Percentiles rank a stretch among this genome's conserved stretches.
These are phyloP conservation scores for Aleiodes alternator DNA, from an alignment of 2,888 invertebrate genomes.

Conservation along the genomic window DNA sequence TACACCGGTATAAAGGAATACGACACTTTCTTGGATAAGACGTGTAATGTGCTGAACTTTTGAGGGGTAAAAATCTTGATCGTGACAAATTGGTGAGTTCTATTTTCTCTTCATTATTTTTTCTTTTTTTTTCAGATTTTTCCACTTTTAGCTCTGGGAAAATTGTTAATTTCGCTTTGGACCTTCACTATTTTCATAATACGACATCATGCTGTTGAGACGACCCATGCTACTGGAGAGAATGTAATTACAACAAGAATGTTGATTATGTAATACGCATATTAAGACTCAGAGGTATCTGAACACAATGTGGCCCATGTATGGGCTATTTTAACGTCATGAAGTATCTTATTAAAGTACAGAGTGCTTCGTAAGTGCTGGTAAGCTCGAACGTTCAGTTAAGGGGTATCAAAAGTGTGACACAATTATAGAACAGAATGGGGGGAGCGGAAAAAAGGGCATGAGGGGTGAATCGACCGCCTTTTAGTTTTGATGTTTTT, in stretches of 20 bases:
- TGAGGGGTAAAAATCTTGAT: not conserved
- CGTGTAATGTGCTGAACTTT: slow-evolving; percentile 27
- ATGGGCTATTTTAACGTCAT: not conserved
- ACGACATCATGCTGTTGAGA: slow-evolving; percentile 27
- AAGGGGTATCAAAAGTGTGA: not conserved
- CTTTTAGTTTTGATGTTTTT: too few species aligned
- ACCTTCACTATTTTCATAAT: too few species aligned
- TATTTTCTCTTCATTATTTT: not conserved
- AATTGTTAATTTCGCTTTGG: too few species aligned
- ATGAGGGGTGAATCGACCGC: too few species aligned
- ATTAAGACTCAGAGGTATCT: slow-evolving; percentile 53
- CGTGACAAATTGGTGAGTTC: not conserved
- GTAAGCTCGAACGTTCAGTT: too few species aligned
- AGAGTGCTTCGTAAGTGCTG: not conserved
- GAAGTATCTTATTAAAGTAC: slow-evolving; percentile 52
- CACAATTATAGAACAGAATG: not conserved
- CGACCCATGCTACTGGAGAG: slow-evolving; percentile 60
- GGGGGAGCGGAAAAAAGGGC: too few species aligned
- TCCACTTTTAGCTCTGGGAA: not conserved
- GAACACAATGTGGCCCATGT: not conserved
- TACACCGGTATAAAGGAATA: slow-evolving; percentile 50
- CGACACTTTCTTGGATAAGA: slow-evolving; percentile 1
- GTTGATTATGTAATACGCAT: slow-evolving; percentile 61
- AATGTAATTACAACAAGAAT: slow-evolving; percentile 68
- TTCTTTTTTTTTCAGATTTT: too few species aligned